Conservation (phyloP, 2,113 vertebrate species). For the Gyps fulvus region DNA sequence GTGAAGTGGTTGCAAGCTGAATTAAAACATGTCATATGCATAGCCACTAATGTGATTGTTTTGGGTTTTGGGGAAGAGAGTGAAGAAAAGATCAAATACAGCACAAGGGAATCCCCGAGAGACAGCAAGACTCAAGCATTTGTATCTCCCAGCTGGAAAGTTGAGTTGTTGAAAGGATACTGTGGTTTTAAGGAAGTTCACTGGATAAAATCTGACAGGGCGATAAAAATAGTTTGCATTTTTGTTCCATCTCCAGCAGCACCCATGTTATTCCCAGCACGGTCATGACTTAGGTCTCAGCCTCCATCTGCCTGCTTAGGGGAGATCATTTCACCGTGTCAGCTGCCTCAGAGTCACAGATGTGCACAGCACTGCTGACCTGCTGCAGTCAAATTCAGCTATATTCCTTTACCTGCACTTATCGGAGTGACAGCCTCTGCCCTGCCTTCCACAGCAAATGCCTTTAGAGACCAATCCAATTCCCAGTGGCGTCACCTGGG, state of each 20-base stretch:
- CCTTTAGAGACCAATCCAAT: neutral
- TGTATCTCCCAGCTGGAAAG: constrained; percentile 64
- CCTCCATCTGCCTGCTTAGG: constrained; percentile 63
- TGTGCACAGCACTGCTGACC: constrained; percentile 48
- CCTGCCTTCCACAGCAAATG: neutral
- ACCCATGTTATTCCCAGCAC: constrained; percentile 60
- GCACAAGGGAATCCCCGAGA: constrained; percentile 16
- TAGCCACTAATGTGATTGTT: neutral
- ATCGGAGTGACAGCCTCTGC: neutral
- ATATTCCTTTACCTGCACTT: neutral
- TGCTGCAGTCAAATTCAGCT: neutral
- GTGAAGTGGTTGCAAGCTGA: constrained; percentile 1
- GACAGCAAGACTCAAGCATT: constrained; percentile 2
- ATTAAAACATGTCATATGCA: constrained; percentile 11
- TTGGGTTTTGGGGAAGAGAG: neutral
- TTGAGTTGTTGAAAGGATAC: constrained; percentile 72
- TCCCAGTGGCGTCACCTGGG: neutral
- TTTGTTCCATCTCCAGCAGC: constrained; percentile 69
- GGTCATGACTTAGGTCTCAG: constrained; percentile 54
- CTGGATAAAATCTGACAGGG: constrained; percentile 75
- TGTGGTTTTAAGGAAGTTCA: constrained; percentile 72
- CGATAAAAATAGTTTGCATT: constrained; percentile 75
- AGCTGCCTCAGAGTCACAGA: constrained; percentile 64
- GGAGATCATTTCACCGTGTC: constrained; percentile 76
- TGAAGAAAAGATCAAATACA: constrained; percentile 26